Percentiles rank a stretch among this genome's conserved stretches.
Evolutionary conservation across 2,888 invertebrate species (phyloP).

Genomic region (Synanthedon vespiformis): DNA sequence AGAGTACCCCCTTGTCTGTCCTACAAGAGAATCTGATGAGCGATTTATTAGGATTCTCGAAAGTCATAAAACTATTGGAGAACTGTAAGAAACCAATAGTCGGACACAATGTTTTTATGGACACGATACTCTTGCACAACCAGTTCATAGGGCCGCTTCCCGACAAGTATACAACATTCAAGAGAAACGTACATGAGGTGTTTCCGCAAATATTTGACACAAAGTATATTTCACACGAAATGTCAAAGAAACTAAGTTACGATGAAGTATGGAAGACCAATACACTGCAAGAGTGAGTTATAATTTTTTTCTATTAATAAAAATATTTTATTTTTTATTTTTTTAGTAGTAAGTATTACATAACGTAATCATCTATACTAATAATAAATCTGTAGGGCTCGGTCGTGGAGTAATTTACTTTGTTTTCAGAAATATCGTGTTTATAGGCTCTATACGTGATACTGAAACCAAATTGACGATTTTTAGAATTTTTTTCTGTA

Average conservation of each 20-base stretch:
- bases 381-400: no score
- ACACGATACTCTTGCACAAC: conserved; percentile 76
- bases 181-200: conserved; percentile 68
- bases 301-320: no score
- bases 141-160: conserved; percentile 80
- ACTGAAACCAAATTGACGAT: no score
- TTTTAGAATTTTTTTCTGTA: no score
- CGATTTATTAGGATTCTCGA: conserved; percentile 74
- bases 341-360: no score
- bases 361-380: no score
- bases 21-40: conserved; percentile 64
- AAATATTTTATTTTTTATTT: no score
- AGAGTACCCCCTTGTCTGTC: conserved; percentile 32
- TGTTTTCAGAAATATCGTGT: no score
- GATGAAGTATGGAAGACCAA: conserved; percentile 66
- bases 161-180: conserved; percentile 73
- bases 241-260: conserved; percentile 50
- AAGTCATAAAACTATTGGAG: conserved; percentile 72
- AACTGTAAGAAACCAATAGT: conserved; percentile 76
- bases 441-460: no score
- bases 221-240: conserved; percentile 74
- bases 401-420: no score
- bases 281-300: conserved; percentile 57
- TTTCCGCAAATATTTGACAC: conserved; percentile 82
- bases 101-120: conserved; percentile 81